A percentile compares a stretch with the other conserved stretches of the same genome.
Evolutionary conservation across 1,140 invertebrate species (phyloP).

Genomic region (Temnothorax nylanderi): DNA sequence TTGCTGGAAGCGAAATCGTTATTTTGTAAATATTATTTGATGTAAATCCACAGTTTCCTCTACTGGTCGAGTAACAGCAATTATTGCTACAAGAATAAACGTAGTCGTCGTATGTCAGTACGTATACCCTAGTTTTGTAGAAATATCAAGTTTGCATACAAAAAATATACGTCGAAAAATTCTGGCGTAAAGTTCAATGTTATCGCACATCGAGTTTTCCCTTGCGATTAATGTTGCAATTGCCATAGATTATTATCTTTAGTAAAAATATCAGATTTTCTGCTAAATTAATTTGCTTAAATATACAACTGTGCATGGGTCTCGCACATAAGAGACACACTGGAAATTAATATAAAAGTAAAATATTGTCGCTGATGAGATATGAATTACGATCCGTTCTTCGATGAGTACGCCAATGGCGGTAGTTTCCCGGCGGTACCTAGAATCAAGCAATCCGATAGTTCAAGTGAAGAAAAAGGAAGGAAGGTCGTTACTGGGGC

Average conservation of each 20-base stretch:
- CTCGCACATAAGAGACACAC: not conserved
- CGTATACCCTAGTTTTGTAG: not conserved
- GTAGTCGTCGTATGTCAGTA: not conserved
- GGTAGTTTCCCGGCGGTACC: constrained; percentile 14
- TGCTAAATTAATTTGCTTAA: not conserved
- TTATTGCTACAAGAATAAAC: constrained; percentile 16
- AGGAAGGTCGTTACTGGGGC: constrained; percentile 16
- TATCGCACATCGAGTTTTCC: not conserved
- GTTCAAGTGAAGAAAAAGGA: constrained; percentile 49
- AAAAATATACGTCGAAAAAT: constrained; percentile 6
- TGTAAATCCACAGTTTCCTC: constrained; percentile 29
- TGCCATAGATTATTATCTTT: not conserved
- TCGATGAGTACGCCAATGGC: constrained; percentile 5
- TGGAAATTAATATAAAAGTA: not conserved
- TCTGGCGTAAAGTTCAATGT: not conserved
- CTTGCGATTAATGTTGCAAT: not conserved
- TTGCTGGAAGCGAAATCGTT: constrained; percentile 3
- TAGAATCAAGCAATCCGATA: constrained; percentile 59
- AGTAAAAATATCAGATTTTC: not conserved
- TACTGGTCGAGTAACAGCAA: not conserved
- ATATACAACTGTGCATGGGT: too few species aligned
- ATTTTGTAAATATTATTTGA: constrained; percentile 49
- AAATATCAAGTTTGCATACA: constrained; percentile 6
- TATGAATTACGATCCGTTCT: not conserved
- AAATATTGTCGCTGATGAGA: not conserved